Evolutionary conservation across 2,888 invertebrate genomes (phyloP).

Genomic region (Phaonia tiefii): DNA sequence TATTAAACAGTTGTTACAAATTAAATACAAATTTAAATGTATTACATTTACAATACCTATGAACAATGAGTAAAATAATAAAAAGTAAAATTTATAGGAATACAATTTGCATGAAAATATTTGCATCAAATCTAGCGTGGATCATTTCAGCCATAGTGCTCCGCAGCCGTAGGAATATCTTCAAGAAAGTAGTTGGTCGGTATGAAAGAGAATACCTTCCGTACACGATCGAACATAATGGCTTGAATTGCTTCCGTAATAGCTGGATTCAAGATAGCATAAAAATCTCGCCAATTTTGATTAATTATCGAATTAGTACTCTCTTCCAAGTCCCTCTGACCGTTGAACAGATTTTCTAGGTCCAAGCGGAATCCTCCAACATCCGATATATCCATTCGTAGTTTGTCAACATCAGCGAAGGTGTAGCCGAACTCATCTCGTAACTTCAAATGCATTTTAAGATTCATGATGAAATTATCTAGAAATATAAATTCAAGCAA

Average conservation of each 20-base stretch:
- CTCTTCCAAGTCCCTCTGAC: slow-evolving; percentile 81
- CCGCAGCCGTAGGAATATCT: slow-evolving; percentile 79
- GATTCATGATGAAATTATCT: slow-evolving; percentile 81
- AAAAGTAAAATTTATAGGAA: neutral
- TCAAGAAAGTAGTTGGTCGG: slow-evolving; percentile 85
- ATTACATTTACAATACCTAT: too few relatives aligned
- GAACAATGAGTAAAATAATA: too few relatives aligned
- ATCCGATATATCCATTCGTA: slow-evolving; percentile 83
- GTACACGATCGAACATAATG: slow-evolving; percentile 83
- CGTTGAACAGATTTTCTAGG: slow-evolving; percentile 84
- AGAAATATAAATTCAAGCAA: too few relatives aligned
- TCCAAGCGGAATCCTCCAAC: slow-evolving; percentile 85
- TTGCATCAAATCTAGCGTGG: too few relatives aligned
- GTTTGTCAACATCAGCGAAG: slow-evolving; percentile 84
- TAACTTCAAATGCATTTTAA: slow-evolving; percentile 83
- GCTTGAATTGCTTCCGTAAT: slow-evolving; percentile 85
- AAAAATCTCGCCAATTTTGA: slow-evolving; percentile 86
- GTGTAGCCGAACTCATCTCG: slow-evolving; percentile 83
- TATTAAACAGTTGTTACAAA: too few relatives aligned
- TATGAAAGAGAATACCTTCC: slow-evolving; percentile 84
- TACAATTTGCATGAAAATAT: too few relatives aligned
- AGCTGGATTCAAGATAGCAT: slow-evolving; percentile 85
- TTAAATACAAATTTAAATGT: too few relatives aligned
- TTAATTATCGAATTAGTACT: slow-evolving; percentile 86
- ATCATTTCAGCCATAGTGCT: slow-evolving; percentile 7